Evolutionary conservation across 2,113 vertebrate species (phyloP), one percentile per base, ranked within the genome.

Genomic region (Loxodonta africana): DNA sequence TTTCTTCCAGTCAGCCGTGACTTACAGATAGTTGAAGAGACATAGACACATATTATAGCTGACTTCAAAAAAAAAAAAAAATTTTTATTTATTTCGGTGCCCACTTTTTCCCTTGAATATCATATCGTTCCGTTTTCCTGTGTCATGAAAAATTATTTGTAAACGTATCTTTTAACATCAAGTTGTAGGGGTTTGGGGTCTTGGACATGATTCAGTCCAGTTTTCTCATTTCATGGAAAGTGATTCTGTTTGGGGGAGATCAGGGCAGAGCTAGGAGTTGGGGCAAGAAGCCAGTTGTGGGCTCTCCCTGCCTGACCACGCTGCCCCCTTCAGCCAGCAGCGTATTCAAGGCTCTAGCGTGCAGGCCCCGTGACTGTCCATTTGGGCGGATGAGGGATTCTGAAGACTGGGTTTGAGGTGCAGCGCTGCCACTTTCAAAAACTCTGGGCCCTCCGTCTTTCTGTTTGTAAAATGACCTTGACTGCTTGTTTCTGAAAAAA

Each of bases 41-140:
- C 4, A 2, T 6, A 26, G 60, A 0, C 0, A 2, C 0, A 0
- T 63, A 23, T 14, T 5, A 5, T 37, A 5, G 8, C 1, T 5
- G 26, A n/a, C 1, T 1, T 33, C 69, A 23, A 37, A 37, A 37
- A 37, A 37, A 37, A 37, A 37, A 37, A 37, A 37, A 37, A 37
- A 37, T 2, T 37, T 37, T 37, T 14, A 57, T 57, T 57, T 17
- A 57, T 57, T 57, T 57, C 53, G 15, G 8, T 17, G 53, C 53
- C 8, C 2, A 0, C 41, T 15, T 30, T 69, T 37, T 48, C 63
- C 37, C 8, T 5, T 60, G 12, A 33, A 28, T 20, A 3, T 57
- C 20, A 0, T 85, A 17, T 28, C 11, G 6, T 37, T 67, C 82
- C 33, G 18, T 76, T 71, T 57, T 41, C 69, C 48, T 15, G 5